Conservation (phyloP, 2,888 invertebrate genomes). For the Mystacides longicornis region DNA sequence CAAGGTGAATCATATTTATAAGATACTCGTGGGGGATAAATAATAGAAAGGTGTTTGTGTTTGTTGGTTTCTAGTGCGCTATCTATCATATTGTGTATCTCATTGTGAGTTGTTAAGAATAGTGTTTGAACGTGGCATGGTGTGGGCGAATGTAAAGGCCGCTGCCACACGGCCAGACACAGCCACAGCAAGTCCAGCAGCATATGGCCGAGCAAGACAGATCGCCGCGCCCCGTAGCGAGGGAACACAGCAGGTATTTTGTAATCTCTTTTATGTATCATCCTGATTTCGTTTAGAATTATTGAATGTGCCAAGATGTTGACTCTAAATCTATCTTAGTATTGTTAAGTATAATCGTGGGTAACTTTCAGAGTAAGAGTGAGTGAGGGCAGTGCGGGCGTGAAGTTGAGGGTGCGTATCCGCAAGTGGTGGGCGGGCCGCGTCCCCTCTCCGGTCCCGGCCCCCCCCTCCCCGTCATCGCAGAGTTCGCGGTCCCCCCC, state of each 20-base stretch:
- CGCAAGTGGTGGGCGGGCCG: constrained; percentile 33
- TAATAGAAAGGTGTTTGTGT: no score
- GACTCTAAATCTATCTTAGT: not conserved
- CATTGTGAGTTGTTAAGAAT: not conserved
- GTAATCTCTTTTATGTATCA: not conserved
- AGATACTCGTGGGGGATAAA: no score
- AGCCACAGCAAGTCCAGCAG: constrained; percentile 61
- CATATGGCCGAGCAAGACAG: constrained; percentile 89
- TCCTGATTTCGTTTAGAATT: not conserved
- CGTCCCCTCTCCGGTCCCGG: constrained; percentile 32
- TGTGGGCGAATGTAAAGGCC: constrained; percentile 38
- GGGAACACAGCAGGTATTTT: constrained; percentile 53
- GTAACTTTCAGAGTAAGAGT: constrained; percentile 32
- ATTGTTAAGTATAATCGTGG: not conserved
- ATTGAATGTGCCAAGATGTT: not conserved
- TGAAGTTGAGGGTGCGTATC: constrained; percentile 41
- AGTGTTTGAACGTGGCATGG: constrained; percentile 34
- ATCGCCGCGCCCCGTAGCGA: constrained; percentile 67
- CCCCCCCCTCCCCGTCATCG: constrained; percentile 38
- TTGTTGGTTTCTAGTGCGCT: no score
- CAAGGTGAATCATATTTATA: no score
- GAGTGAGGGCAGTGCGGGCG: constrained; percentile 50
- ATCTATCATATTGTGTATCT: no score
- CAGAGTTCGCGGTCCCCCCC: constrained; percentile 37
- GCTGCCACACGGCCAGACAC: constrained; percentile 48